Evolutionary conservation across 2,888 invertebrate genomes (phyloP), one percentile per base, ranked within the genome.

Genomic region (Melanostoma mellinum): DNA sequence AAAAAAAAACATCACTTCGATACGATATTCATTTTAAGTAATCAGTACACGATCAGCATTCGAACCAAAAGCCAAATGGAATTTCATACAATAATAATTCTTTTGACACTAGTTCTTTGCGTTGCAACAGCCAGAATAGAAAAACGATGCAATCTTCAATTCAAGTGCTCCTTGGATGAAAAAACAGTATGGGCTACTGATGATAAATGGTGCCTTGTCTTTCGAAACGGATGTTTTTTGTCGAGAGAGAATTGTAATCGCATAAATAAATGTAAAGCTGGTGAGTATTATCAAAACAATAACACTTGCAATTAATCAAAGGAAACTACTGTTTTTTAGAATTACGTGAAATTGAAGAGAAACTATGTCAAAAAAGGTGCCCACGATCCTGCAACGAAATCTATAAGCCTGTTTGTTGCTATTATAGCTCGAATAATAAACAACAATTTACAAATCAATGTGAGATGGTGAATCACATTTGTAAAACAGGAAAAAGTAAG

Each of bases 121-220:
- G 9, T 9, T 30, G 9, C 40, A 30, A 9, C 20, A 56, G 30
- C 40, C 5, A 30, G 38, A 6, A 40, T 30, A 56, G 2, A 40
- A 9, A 56, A 40, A 9, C 40, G 9, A 56, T 56, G 56, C 5
- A 56, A 56, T 40, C 38, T 56, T 40, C 56, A 40, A 30, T 56
- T 56, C 3, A 56, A 40, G 56, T 56, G 56, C n/a, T 40, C 38
- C 6, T 56, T 38, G 30, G 4, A 9, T 5, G 56, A 40, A 2
- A 0, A 56, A n/a, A 40, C 56, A 20, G 40, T 38, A 40, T 40
- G 20, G 9, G 40, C 56, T 0, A 56, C 56, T 40, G 56, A 56
- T 38, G 56, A 30, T 8, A 30, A 56, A 56, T 30, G 2, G 40
- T 56, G 56, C 2, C 38, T 5, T 20, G 56, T 56, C 30, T 56